Conservation (phyloP, 2,888 invertebrate genomes). For the Microctonus brassicae region DNA sequence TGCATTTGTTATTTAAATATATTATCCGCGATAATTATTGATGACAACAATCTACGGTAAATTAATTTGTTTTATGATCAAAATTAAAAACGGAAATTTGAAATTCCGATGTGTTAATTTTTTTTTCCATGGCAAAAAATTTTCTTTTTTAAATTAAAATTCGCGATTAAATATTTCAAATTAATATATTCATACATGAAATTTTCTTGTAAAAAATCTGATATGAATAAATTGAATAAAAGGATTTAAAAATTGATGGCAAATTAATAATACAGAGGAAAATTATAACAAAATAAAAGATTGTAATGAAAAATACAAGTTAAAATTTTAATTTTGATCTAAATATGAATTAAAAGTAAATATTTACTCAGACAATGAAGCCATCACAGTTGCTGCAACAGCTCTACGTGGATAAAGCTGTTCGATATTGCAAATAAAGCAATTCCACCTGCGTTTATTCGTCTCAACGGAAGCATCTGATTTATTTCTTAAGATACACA, state of each 20-base stretch:
- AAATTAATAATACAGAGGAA: neutral
- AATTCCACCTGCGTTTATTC: constrained; percentile 5
- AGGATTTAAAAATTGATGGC: neutral
- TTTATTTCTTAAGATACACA: neutral
- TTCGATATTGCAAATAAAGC: neutral
- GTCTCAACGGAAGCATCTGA: neutral
- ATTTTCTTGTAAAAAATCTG: too few species aligned
- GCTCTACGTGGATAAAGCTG: constrained; percentile 13
- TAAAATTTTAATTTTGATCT: neutral
- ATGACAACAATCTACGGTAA: constrained; percentile 2
- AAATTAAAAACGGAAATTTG: constrained; percentile 29
- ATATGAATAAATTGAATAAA: too few species aligned
- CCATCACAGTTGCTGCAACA: neutral
- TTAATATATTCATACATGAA: too few species aligned
- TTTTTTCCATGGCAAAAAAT: neutral
- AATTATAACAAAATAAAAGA: constrained; percentile 8
- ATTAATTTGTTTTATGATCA: neutral
- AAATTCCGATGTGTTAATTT: constrained; percentile 19
- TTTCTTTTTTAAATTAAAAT: neutral
- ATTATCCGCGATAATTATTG: neutral
- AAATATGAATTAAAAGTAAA: constrained; percentile 51
- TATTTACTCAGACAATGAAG: constrained; percentile 34
- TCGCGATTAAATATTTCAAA: neutral
- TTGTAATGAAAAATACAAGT: constrained; percentile 35
- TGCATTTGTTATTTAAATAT: neutral